Evolutionary conservation across 2,113 vertebrate genomes (phyloP).

Genomic region (Hucho hucho): DNA sequence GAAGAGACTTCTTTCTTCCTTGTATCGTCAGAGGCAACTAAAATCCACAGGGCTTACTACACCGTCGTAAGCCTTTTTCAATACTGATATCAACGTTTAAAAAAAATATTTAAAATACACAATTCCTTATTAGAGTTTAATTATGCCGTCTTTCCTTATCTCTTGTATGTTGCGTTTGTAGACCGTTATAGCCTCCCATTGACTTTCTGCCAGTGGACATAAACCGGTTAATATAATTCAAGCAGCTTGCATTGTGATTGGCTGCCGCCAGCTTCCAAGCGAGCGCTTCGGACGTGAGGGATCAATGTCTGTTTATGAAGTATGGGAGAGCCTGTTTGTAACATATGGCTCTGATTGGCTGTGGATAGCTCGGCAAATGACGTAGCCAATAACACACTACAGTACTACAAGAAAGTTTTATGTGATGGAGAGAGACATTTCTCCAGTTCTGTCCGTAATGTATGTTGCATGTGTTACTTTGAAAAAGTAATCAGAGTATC

Average conservation of each 20-base stretch:
- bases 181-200: slow-evolving; percentile 1
- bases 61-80: neutral
- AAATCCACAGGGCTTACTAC: neutral
- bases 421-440: neutral
- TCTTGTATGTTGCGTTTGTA: neutral
- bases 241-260: slow-evolving; percentile 6
- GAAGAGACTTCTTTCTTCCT: neutral
- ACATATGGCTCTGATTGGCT: neutral
- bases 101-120: neutral
- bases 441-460: neutral
- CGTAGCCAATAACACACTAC: neutral
- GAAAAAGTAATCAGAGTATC: neutral
- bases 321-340: neutral
- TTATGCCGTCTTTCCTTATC: neutral
- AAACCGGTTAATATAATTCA: slow-evolving; percentile 5
- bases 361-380: neutral
- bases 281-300: neutral
- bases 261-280: neutral
- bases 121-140: neutral
- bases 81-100: neutral
- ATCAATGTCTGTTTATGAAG: no score
- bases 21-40: neutral
- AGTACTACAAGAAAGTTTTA: neutral
- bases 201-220: neutral
- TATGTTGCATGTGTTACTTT: neutral